phyloP scores from a whole-genome alignment of 2,797 vertebrate genomes.

The Petrocephalus sullivani region DNA sequence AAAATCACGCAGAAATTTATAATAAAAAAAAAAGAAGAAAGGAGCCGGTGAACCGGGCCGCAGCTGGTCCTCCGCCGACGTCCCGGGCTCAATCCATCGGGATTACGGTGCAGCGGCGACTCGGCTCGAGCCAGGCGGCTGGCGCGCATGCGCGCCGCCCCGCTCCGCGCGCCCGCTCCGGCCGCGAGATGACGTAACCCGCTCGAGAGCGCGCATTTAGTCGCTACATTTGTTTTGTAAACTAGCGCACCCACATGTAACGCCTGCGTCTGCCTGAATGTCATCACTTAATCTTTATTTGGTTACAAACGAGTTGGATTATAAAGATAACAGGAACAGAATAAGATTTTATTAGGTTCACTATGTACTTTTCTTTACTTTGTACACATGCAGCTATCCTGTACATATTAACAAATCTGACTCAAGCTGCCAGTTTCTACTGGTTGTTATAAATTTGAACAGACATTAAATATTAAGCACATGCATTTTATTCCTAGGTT shows the following conservation, averaged over 20 bases:
- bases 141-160: constrained; percentile 29
- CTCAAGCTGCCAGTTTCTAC: background rate
- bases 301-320: background rate
- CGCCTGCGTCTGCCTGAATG: background rate
- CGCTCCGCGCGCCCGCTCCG: constrained; percentile 28
- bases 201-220: background rate
- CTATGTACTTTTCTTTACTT: background rate
- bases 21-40: background rate
- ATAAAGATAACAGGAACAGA: background rate
- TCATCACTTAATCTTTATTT: background rate
- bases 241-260: background rate
- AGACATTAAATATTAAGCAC: background rate
- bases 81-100: constrained; percentile 9
- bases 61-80: background rate
- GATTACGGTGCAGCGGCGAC: constrained; percentile 18
- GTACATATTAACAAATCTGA: background rate
- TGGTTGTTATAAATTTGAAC: background rate
- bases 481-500: background rate
- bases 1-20: background rate
- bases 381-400: background rate
- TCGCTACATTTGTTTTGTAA: background rate
- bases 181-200: constrained; percentile 15
- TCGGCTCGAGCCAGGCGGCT: background rate
- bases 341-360: background rate
- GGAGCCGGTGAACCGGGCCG: background rate